Conservation (phyloP, 1,140 invertebrate species). For the Panagrolaimus sp. region DNA sequence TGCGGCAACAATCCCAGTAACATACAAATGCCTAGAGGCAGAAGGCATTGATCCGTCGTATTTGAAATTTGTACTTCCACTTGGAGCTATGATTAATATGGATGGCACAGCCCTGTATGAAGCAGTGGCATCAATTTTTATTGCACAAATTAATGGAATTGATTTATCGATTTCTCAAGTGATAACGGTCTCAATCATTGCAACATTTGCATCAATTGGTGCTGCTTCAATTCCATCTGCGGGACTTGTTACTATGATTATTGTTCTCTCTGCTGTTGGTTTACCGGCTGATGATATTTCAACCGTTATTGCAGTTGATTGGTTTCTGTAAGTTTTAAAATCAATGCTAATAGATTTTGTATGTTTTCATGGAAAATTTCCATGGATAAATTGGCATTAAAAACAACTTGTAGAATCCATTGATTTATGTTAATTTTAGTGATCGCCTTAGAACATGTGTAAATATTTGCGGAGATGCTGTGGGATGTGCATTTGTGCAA, state of each 20-base stretch:
- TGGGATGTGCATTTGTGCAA: constrained; percentile 85
- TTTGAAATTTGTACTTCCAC: constrained; percentile 86
- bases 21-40: constrained; percentile 68
- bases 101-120: constrained; percentile 64
- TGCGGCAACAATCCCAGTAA: constrained; percentile 84
- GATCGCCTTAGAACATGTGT: constrained; percentile 91
- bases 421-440: no score
- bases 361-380: no score
- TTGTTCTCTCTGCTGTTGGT: constrained; percentile 87
- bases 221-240: constrained; percentile 90
- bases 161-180: constrained; percentile 63
- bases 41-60: constrained; percentile 65
- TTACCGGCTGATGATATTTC: constrained; percentile 82
- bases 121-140: constrained; percentile 62
- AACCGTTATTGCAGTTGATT: constrained; percentile 85
- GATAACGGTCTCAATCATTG: constrained; percentile 77
- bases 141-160: constrained; percentile 66
- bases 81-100: constrained; percentile 64
- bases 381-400: no score
- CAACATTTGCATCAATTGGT: constrained; percentile 89
- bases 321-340: constrained; percentile 75
- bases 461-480: constrained; percentile 87
- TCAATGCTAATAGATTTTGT: background rate
- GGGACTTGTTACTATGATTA: constrained; percentile 88
- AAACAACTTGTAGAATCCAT: no score